These are phyloP conservation scores for Drosophila anceps DNA, from an alignment of 2,888 invertebrate species.

Conservation along the genomic window DNA sequence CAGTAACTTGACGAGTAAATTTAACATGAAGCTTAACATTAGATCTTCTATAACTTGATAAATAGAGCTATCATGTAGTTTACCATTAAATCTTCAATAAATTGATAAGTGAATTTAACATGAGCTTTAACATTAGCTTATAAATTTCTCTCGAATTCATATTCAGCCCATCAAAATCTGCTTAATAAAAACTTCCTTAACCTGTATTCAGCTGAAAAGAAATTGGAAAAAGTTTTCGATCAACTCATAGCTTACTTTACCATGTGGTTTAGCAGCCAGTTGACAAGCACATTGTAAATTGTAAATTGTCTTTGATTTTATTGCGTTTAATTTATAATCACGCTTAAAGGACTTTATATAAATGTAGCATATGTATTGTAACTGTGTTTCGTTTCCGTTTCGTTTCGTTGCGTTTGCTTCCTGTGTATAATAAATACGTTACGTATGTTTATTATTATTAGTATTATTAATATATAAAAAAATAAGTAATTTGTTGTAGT, in stretches of 20 bases:
- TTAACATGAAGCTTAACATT: background rate
- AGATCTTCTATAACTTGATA: background rate
- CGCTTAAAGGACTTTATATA: constrained; percentile 41
- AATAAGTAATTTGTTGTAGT: constrained; percentile 46
- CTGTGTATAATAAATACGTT: constrained; percentile 70
- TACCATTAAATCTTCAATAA: no score
- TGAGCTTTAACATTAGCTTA: background rate
- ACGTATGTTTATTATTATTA: constrained; percentile 61
- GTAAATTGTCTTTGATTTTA: constrained; percentile 44
- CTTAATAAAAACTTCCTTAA: background rate
- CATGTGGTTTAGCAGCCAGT: background rate
- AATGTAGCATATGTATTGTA: constrained; percentile 52
- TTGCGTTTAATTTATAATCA: constrained; percentile 60
- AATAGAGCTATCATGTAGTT: no score
- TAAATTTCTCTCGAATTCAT: background rate
- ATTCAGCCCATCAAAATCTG: background rate
- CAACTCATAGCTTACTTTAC: background rate
- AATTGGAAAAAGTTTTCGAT: background rate
- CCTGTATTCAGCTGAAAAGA: background rate
- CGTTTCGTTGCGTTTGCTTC: background rate
- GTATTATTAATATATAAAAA: no score
- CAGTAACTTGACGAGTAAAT: no score
- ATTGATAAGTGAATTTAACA: no score
- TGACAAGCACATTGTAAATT: constrained; percentile 16
- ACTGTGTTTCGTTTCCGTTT: constrained; percentile 5